Base-by-base conservation (phyloP, 2,888 invertebrate genomes). In the Hirtodrosophila cameraria region DNA sequence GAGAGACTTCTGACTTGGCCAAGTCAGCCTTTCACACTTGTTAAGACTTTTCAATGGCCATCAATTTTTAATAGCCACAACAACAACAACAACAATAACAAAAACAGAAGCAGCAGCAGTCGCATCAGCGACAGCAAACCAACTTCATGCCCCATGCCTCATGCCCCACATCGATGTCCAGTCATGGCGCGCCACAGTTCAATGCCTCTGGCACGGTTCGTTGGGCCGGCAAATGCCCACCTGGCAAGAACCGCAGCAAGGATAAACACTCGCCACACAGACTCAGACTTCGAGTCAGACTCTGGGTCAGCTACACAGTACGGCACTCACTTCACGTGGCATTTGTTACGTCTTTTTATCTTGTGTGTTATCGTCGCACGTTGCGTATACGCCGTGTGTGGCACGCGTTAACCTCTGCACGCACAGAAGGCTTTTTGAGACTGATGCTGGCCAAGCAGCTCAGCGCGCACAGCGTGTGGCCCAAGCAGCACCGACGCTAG, bases 401-500 rank as follows among this genome's bases (percentile, higher is more conserved):
- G 57, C 72, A 80, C 86, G 79, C 70, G 82, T 66, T 74, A 69
- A 68, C 79, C 78, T 80, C 85, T 86, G 82, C 66, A 80, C 74
- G 82, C 85, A 86, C 88, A 86, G 83, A 78, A 82, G 85, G 74
- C 73, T 75, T 63, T 75, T 75, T 68, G 69, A 86, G 88, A 86
- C 86, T 86, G 87, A 86, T 64, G 82, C 67, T 77, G 71, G 46
- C 53, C 50, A 66, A 35, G n/a, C 35, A 27, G 45, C 58, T 52
- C 55, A 45, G 35, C 60, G 57, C 43, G 35, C 75, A 61, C 64
- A 72, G 64, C 63, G 33, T 68, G 70, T 54, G 20, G 55, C 50
- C 41, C 11, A n/a, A 13, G 58, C 42, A 23, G 12, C 46, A 35
- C 63, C 59, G 62, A 49, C 33, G 54, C 18, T 59, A 43, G 38